phyloP scores from a whole-genome alignment of 2,888 invertebrate species.

The Drosophila borborema region DNA sequence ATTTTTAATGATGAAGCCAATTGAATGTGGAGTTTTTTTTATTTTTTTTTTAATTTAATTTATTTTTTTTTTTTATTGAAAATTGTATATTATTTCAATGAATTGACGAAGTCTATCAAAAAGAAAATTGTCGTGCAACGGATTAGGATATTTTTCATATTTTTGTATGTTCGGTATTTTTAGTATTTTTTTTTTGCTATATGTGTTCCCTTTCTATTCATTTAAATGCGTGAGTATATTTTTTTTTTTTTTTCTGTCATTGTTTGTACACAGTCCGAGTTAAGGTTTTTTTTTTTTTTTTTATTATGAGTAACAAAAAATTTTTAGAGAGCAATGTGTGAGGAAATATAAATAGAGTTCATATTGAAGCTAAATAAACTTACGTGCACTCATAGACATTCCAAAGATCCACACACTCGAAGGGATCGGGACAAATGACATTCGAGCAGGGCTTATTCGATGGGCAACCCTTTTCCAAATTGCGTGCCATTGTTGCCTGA shows the following conservation, averaged over 20 bases:
- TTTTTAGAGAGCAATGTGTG: conserved; percentile 46
- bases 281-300: too few species aligned
- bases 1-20: too few species aligned
- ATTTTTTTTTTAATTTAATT: too few species aligned
- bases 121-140: too few species aligned
- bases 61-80: too few species aligned
- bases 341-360: neutral
- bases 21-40: too few species aligned
- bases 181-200: too few species aligned
- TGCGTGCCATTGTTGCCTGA: conserved; percentile 96
- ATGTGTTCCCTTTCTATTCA: neutral
- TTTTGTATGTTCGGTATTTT: too few species aligned
- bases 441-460: conserved; percentile 98
- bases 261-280: conserved; percentile 52
- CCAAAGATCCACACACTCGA: conserved; percentile 98
- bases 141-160: too few species aligned
- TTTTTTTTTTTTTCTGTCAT: neutral
- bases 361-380: conserved; percentile 85
- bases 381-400: conserved; percentile 99
- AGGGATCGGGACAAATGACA: conserved; percentile 96
- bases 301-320: conserved; percentile 51
- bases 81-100: too few species aligned
- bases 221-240: neutral
- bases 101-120: too few species aligned
- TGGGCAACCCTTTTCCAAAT: conserved; percentile 95